A percentile compares a stretch with the other conserved stretches of the same genome.
Evolutionary conservation across 2,797 vertebrate genomes (phyloP).

Genomic region (Eleutherodactylus coqui): DNA sequence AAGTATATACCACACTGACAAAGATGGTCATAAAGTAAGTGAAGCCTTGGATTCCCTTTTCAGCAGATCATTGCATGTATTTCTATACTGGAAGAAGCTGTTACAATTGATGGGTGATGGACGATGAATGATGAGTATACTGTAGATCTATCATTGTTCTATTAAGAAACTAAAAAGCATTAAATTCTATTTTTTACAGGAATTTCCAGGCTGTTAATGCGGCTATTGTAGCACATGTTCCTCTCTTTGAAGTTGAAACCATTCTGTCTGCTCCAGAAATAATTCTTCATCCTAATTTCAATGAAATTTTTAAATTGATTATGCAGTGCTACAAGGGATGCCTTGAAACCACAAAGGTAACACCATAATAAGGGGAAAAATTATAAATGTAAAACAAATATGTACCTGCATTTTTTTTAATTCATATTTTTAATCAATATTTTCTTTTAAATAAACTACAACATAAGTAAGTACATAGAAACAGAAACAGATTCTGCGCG

Average conservation of each 20-base stretch:
- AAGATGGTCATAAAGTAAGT: constrained; percentile 88
- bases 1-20: constrained; percentile 80
- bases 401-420: too few relatives aligned
- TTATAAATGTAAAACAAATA: background rate
- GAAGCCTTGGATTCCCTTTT: constrained; percentile 19
- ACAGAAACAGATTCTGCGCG: too few relatives aligned
- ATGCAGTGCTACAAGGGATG: constrained; percentile 82
- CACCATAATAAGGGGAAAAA: background rate
- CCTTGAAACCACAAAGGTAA: constrained; percentile 88
- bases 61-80: background rate
- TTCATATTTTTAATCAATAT: too few relatives aligned
- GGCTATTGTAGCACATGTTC: constrained; percentile 74
- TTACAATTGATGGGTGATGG: background rate
- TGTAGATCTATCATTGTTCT: background rate
- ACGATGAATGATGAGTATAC: too few relatives aligned
- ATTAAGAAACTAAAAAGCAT: background rate
- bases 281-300: constrained; percentile 83
- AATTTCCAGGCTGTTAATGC: constrained; percentile 85
- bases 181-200: constrained; percentile 71
- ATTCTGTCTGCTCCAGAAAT: constrained; percentile 85
- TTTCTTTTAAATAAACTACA: too few relatives aligned
- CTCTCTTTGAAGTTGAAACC: constrained; percentile 86
- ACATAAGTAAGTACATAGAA: too few relatives aligned
- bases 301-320: constrained; percentile 84
- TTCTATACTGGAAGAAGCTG: background rate